Evolutionary conservation across 2,113 vertebrate species (phyloP), one percentile per base, ranked within the genome.

Genomic region (Alces alces): DNA sequence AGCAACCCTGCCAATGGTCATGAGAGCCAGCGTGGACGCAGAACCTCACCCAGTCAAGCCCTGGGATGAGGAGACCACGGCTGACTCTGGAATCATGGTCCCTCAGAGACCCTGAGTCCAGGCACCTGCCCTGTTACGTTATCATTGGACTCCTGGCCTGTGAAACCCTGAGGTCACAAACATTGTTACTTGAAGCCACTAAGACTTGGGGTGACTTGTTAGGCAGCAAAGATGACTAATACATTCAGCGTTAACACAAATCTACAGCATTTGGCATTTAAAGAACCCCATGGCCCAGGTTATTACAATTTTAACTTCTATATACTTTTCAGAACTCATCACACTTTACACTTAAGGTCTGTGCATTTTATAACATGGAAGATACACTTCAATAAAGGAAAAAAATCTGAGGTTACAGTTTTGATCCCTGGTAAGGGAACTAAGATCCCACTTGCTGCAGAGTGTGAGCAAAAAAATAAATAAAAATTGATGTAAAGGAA

Each of bases 1-100:
- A n/a, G 43, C 36, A 7, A 17, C 66, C 8, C 73, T 50, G 54
- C 61, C 86, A 30, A 45, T 12, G 13, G 12, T 16, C 79, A 13
- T 0, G 54, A 8, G 14, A 7, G 21, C 78, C 8, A 14, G 19
- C 25, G 4, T 17, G 23, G 60, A 73, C 60, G 21, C 64, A 60
- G n/a, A 61, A 27, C 13, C 16, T 45, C 43, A 6, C 33, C 36
- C 14, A 58, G 28, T 0, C 0, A 0, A 33, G 64, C 21, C 17
- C 21, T 0, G 45, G 54, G 84, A 13, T 1, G 4, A 33, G 36
- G 3, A 33, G 45, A 50, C 23, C 36, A 39, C 2, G 11, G 52
- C 8, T 1, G 0, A 0, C 19, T n/a, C 60, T 1, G 23, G 21
- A 76, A 45, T 1, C 5, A 2, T 2, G 17, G 4, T 3, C 45